Evolutionary conservation across 1,140 invertebrate genomes (phyloP).

Genomic region (Idris sp.): DNA sequence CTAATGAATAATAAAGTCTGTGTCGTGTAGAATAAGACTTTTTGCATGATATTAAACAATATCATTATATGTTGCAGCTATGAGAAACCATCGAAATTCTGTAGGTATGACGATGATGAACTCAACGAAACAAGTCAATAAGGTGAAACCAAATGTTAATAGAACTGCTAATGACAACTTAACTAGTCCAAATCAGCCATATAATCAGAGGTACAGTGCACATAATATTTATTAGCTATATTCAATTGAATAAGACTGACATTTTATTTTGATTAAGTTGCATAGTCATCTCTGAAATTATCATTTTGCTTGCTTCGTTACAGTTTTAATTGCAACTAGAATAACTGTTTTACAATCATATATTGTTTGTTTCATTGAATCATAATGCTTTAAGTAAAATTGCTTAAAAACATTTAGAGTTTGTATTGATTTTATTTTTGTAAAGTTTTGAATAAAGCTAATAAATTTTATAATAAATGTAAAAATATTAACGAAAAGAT

Average conservation of each 20-base stretch:
- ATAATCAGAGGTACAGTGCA: slow-evolving; percentile 74
- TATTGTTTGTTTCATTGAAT: slow-evolving; percentile 5
- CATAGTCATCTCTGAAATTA: slow-evolving; percentile 56
- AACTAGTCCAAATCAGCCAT: slow-evolving; percentile 76
- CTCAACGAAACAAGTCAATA: slow-evolving; percentile 87
- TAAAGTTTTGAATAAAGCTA: too few species aligned
- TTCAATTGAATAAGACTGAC: slow-evolving; percentile 25
- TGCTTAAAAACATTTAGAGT: too few species aligned
- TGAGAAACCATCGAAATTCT: slow-evolving; percentile 85
- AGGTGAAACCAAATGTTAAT: slow-evolving; percentile 90
- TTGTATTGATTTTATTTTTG: too few species aligned
- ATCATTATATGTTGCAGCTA: slow-evolving; percentile 66
- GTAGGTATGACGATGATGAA: slow-evolving; percentile 82
- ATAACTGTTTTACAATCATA: slow-evolving; percentile 30
- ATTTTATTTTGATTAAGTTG: slow-evolving; percentile 39
- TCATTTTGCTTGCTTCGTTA: slow-evolving; percentile 48
- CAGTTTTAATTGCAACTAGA: slow-evolving; percentile 35
- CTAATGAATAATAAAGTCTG: slow-evolving; percentile 1
- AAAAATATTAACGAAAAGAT: too few species aligned
- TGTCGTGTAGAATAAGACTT: not conserved
- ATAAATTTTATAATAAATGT: too few species aligned
- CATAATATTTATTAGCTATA: slow-evolving; percentile 11
- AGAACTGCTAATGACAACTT: slow-evolving; percentile 82
- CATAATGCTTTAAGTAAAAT: too few species aligned
- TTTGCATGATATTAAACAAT: slow-evolving; percentile 20